Evolutionary conservation across 2,113 vertebrate species (phyloP).

Genomic region (Romanogobio albipinnatus): DNA sequence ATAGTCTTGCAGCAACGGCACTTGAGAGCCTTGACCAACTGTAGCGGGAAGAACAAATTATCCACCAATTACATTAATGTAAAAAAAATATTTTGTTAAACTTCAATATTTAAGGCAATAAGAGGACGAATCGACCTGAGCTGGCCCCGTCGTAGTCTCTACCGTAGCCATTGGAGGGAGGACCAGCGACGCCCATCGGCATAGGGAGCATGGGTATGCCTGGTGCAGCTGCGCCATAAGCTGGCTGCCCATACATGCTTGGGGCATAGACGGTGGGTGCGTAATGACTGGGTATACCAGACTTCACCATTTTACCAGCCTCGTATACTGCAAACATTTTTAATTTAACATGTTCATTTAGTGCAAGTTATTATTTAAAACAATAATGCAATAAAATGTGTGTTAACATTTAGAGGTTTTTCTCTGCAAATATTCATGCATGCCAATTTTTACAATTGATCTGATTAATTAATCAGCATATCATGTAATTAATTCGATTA

Average conservation of each 20-base stretch:
- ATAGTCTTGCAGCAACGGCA: conserved; percentile 82
- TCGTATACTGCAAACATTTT: conserved; percentile 78
- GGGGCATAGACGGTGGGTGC: conserved; percentile 76
- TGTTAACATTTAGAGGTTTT: neutral
- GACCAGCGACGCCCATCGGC: conserved; percentile 57
- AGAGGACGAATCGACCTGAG: conserved; percentile 73
- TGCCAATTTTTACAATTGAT: neutral
- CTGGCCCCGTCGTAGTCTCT: conserved; percentile 82
- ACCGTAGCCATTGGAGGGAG: conserved; percentile 72
- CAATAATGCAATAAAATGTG: neutral
- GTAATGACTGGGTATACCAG: conserved; percentile 77
- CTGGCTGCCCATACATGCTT: conserved; percentile 80
- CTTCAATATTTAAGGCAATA: neutral
- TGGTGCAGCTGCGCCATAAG: conserved; percentile 64
- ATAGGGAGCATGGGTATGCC: conserved; percentile 77
- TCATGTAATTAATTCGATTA: neutral
- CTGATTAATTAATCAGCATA: neutral
- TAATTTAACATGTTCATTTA: neutral
- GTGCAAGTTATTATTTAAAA: neutral
- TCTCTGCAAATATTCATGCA: neutral
- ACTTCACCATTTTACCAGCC: conserved; percentile 89
- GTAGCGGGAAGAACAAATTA: conserved; percentile 26
- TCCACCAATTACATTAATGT: neutral
- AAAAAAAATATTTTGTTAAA: neutral
- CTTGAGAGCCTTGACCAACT: conserved; percentile 87